Conservation (phyloP, 2,888 invertebrate genomes). For the Dermolepida albohirtum region DNA sequence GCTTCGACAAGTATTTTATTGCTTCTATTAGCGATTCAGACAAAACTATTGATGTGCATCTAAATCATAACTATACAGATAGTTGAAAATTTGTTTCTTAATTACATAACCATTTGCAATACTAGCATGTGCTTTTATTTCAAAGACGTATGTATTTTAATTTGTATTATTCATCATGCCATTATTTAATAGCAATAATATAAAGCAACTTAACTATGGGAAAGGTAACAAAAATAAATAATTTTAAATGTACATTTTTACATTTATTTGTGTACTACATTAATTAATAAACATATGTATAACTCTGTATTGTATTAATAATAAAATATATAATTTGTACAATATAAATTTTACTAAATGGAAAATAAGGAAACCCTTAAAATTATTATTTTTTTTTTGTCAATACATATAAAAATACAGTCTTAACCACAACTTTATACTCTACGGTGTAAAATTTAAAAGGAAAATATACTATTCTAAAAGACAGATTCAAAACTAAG, state of each 20-base stretch:
- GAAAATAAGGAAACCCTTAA: constrained; percentile 3
- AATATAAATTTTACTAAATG: constrained; percentile 31
- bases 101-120: no score
- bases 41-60: no score
- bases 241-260: constrained; percentile 2
- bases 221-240: neutral
- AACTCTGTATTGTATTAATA: constrained; percentile 25
- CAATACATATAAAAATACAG: constrained; percentile 30
- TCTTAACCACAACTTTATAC: constrained; percentile 25
- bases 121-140: no score
- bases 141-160: no score
- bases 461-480: constrained; percentile 12
- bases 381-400: constrained; percentile 22
- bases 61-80: no score
- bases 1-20: no score
- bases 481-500: neutral
- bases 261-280: constrained; percentile 21
- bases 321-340: constrained; percentile 36
- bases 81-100: no score
- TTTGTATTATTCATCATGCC: no score
- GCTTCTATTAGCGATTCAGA: no score
- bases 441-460: constrained; percentile 22
- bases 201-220: no score
- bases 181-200: no score
- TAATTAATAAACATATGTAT: constrained; percentile 14